These are phyloP conservation scores for Druceiella hillmani DNA, from an alignment of 2,888 invertebrate species.

Conservation along the genomic window DNA sequence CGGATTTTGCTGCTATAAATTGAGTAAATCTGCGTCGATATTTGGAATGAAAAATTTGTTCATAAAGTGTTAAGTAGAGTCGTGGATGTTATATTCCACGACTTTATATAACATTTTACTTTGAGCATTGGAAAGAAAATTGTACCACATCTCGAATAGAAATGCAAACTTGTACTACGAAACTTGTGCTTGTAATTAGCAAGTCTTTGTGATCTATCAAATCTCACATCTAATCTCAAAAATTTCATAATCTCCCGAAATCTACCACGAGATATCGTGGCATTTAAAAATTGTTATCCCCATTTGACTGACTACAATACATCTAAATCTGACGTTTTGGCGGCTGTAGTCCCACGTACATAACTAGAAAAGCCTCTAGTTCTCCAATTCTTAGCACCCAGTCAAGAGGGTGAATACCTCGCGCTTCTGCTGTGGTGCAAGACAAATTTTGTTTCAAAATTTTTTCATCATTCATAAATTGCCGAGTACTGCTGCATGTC, in stretches of 20 bases:
- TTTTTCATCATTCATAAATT: constrained; percentile 9
- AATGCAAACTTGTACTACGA: too few species aligned
- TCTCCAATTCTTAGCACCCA: constrained; percentile 8
- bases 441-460: constrained; percentile 5
- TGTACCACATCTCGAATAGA: constrained; percentile 13
- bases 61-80: constrained; percentile 13
- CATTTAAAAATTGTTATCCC: constrained; percentile 4
- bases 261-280: constrained; percentile 2
- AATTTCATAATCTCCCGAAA: constrained; percentile 10
- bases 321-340: constrained; percentile 8
- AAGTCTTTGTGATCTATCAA: constrained; percentile 8
- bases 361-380: constrained; percentile 10
- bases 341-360: constrained; percentile 5
- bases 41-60: constrained; percentile 14
- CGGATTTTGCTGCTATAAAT: too few species aligned
- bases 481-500: constrained; percentile 10
- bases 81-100: constrained; percentile 13
- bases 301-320: constrained; percentile 10
- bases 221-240: constrained; percentile 9
- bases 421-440: constrained; percentile 9
- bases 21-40: constrained; percentile 10
- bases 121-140: constrained; percentile 13
- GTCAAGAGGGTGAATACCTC: constrained; percentile 6
- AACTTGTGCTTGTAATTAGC: constrained; percentile 8
- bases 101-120: too few species aligned